phyloP scores from a whole-genome alignment of 1,140 invertebrate genomes.

The Coelopa frigida region DNA sequence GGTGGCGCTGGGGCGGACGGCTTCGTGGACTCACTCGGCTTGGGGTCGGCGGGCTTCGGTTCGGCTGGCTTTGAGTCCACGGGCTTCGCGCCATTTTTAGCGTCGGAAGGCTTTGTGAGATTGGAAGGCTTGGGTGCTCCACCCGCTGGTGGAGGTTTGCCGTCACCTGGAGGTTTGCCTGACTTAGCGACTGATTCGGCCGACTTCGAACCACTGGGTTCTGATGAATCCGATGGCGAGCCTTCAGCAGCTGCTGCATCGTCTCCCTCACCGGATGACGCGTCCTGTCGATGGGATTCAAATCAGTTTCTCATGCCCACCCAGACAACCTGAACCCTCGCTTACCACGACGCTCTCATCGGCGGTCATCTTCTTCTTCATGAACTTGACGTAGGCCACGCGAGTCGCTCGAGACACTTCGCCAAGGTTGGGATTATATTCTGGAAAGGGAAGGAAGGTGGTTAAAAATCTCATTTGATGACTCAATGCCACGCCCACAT shows the following conservation, averaged over 20 bases:
- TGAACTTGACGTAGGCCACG: conserved; percentile 79
- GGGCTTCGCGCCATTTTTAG: conserved; percentile 13
- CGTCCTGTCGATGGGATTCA: too few species aligned
- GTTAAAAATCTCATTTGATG: not conserved
- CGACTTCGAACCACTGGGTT: too few species aligned
- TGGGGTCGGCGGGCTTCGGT: conserved; percentile 15
- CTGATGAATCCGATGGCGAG: not conserved
- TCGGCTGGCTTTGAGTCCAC: conserved; percentile 1
- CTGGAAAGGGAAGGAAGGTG: conserved; percentile 33
- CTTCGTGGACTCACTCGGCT: conserved; percentile 20
- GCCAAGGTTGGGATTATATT: conserved; percentile 73
- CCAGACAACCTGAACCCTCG: not conserved
- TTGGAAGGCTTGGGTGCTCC: too few species aligned
- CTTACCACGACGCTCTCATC: too few species aligned
- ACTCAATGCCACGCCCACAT: conserved; percentile 16
- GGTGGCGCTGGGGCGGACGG: conserved; percentile 37
- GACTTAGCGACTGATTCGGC: conserved; percentile 3
- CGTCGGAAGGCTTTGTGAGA: conserved; percentile 21
- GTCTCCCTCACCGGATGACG: conserved; percentile 6
- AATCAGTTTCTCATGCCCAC: not conserved
- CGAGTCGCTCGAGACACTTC: conserved; percentile 65
- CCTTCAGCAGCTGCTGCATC: not conserved
- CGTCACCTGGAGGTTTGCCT: conserved; percentile 19
- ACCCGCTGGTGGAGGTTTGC: conserved; percentile 8
- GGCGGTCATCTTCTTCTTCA: conserved; percentile 54